Percentiles rank a stretch among this genome's conserved stretches.
Conservation (phyloP, 2,113 vertebrate species). For the Oncorhynchus kisutch region DNA sequence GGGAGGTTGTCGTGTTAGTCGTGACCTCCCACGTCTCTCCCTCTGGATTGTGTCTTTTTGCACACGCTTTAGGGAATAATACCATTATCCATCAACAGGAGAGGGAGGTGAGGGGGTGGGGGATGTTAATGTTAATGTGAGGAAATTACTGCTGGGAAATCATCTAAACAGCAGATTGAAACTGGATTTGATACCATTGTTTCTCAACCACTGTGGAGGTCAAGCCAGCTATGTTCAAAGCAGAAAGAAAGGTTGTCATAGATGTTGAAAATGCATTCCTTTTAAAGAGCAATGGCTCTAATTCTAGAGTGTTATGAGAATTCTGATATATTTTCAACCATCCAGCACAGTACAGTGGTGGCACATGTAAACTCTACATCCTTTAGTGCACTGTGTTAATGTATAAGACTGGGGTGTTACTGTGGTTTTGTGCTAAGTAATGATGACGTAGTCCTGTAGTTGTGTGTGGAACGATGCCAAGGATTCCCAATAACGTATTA, state of each 20-base stretch:
- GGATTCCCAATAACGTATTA: neutral
- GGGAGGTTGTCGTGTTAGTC: conserved; percentile 40
- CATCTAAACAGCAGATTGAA: conserved; percentile 56
- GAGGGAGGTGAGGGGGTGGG: conserved; percentile 56
- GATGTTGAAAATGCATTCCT: conserved; percentile 20
- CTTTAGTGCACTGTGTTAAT: too few relatives aligned
- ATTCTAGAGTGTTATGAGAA: too few relatives aligned
- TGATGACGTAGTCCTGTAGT: neutral
- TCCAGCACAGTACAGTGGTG: too few relatives aligned
- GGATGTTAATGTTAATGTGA: conserved; percentile 51
- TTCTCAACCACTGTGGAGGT: conserved; percentile 40
- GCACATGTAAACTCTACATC: too few relatives aligned
- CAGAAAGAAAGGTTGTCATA: neutral
- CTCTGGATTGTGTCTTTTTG: conserved; percentile 55
- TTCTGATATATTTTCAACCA: too few relatives aligned
- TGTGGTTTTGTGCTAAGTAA: neutral
- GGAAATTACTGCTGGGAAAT: conserved; percentile 60
- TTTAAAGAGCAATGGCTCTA: neutral
- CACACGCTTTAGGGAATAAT: conserved; percentile 42
- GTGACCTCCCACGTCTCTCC: conserved; percentile 66
- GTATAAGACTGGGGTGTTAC: neutral
- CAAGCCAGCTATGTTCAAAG: neutral
- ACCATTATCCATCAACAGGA: conserved; percentile 62
- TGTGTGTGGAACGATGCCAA: neutral
- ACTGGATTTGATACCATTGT: conserved; percentile 21